Percentiles rank a stretch among this genome's conserved stretches.
Evolutionary conservation across 2,797 vertebrate genomes (phyloP).

Genomic region (Cirrhinus molitorella): DNA sequence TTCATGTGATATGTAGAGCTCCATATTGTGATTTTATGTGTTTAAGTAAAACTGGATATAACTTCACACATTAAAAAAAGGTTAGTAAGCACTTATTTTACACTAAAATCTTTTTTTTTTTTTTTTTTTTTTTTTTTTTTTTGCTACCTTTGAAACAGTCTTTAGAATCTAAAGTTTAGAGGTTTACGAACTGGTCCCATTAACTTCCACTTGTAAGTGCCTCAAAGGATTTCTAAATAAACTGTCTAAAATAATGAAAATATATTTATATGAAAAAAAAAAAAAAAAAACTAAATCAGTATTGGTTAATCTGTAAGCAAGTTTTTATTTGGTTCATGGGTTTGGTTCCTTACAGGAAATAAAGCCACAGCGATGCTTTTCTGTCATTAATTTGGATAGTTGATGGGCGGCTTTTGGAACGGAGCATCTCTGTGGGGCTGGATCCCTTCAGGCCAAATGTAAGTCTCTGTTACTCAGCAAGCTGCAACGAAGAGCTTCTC

Average conservation of each 20-base stretch:
- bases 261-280: no score
- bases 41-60: not conserved
- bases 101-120: not conserved
- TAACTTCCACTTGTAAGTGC: not conserved
- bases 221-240: no score
- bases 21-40: not conserved
- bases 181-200: not conserved
- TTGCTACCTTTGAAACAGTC: not conserved
- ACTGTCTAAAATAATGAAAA: no score
- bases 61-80: not conserved
- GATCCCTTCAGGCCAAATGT: constrained; percentile 34
- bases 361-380: not conserved
- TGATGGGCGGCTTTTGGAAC: constrained; percentile 3
- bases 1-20: not conserved
- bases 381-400: constrained; percentile 25
- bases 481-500: not conserved
- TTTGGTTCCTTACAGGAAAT: constrained; percentile 12
- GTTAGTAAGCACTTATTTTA: not conserved
- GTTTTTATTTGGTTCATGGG: constrained; percentile 11
- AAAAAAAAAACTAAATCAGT: no score
- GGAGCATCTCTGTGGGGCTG: not conserved
- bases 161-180: not conserved
- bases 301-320: not conserved
- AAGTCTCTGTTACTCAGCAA: not conserved
- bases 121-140: not conserved